Evolutionary conservation across 2,113 vertebrate genomes (phyloP), one percentile per base, ranked within the genome.

Genomic region (Phaetusa simplex): DNA sequence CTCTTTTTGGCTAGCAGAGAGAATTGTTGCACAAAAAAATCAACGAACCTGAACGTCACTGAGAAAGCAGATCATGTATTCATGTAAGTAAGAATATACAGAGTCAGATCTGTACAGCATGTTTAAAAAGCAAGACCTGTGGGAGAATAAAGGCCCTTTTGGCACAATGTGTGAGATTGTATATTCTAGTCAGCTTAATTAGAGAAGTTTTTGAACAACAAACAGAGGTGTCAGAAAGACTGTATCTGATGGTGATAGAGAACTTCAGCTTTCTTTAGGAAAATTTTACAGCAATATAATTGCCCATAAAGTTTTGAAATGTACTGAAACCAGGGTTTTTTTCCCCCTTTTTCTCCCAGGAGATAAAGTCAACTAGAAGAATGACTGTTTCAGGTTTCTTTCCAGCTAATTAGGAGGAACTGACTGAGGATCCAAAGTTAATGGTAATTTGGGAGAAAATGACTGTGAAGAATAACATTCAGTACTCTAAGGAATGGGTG

Each of bases 331-430:
- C 19, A 27, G 23, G 14, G 13, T 14, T 65, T 29, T 29, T 43
- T 15, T 9, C 8, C 16, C 8, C 29, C 24, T 38, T 38, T 52
- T 52, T 7, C 2, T 6, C 3, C 8, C 2, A 2, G 15, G 20
- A 93, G 13, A 6, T 72, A 40, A 47, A 69, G 53, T 30, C 43
- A 82, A 17, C 36, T 42, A 38, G 55, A 83, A 78, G 14, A 84
- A 58, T 32, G 6, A 40, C 12, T 84, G 8, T 74, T 89, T 74
- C 69, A 74, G 5, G 12, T 96, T 72, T 56, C 19, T 62, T 79
- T 90, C 29, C n/a, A 53, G 23, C 5, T 86, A 49, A 61, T 69
- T 90, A 56, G 16, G 62, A 85, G 22, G 29, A 90, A 79, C 10
- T 61, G n/a, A 67, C 6, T 21, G 56, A 88, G 21, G 8, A 67